Percentiles rank a stretch among this genome's conserved stretches.
These are phyloP conservation scores for Saccostrea echinata DNA, from an alignment of 1,140 invertebrate species.

Conservation along the genomic window DNA sequence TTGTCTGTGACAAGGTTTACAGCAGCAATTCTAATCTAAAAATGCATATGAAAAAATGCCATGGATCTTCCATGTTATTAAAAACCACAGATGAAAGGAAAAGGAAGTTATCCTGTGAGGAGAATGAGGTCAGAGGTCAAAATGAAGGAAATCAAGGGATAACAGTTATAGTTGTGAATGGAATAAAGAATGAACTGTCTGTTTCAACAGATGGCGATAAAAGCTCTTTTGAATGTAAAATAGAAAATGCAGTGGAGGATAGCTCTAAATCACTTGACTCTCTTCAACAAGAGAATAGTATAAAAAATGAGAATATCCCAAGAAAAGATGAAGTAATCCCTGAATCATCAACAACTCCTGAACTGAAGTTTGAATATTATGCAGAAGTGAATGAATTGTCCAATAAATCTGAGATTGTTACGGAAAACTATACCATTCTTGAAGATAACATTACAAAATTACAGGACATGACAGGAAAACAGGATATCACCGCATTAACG, in stretches of 20 bases:
- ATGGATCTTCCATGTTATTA: not conserved
- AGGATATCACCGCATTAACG: not conserved
- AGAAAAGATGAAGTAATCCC: not conserved
- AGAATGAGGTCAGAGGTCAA: not conserved
- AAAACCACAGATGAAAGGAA: not conserved
- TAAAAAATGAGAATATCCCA: not conserved
- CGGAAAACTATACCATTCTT: not conserved
- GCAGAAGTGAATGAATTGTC: not conserved
- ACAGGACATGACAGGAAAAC: not conserved
- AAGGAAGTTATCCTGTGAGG: not conserved
- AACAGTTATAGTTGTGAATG: not conserved
- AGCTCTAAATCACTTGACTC: not conserved
- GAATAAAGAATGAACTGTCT: not conserved
- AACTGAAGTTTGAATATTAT: not conserved
- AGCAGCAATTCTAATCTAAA: slow-evolving; percentile 21
- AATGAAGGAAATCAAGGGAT: not conserved
- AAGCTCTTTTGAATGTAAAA: not conserved
- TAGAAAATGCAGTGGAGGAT: not conserved
- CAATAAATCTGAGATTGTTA: not conserved
- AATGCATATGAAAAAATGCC: slow-evolving; percentile 29
- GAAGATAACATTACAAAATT: not conserved
- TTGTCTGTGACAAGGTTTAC: slow-evolving; percentile 5
- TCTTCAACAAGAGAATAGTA: not conserved
- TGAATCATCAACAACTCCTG: not conserved
- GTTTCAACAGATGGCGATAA: not conserved